Conservation (phyloP, 1,140 invertebrate species). For the Trichogramma pretiosum region DNA sequence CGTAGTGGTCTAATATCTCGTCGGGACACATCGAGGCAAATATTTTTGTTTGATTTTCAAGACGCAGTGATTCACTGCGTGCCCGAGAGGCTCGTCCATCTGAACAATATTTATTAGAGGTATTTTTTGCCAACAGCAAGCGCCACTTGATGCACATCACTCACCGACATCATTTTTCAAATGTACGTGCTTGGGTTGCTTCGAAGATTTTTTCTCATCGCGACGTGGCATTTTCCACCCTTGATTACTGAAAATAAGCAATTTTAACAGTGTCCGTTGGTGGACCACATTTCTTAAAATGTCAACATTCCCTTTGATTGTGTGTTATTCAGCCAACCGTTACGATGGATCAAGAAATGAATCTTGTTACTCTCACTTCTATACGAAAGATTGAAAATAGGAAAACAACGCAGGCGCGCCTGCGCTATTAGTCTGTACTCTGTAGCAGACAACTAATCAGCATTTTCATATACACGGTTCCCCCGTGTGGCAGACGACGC, state of each 20-base stretch:
- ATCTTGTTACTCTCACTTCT: neutral
- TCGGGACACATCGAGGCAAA: constrained; percentile 56
- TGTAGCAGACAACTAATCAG: no score
- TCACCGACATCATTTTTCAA: neutral
- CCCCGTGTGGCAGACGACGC: no score
- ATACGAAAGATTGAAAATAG: no score
- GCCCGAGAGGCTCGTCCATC: neutral
- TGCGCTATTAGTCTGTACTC: no score
- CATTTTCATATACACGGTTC: no score
- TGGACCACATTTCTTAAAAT: neutral
- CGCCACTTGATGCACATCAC: no score
- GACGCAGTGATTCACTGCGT: neutral
- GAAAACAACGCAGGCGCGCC: no score
- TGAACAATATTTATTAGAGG: no score
- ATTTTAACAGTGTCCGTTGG: neutral
- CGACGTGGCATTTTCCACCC: neutral
- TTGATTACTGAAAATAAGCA: neutral
- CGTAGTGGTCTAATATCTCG: constrained; percentile 51
- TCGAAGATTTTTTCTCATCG: neutral
- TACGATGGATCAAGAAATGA: neutral
- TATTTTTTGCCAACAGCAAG: no score
- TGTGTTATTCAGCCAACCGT: neutral
- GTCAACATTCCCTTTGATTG: neutral
- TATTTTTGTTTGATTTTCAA: constrained; percentile 43
- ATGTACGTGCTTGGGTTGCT: neutral